Conservation (phyloP, 2,113 vertebrate genomes). For the Nerophis ophidion region DNA sequence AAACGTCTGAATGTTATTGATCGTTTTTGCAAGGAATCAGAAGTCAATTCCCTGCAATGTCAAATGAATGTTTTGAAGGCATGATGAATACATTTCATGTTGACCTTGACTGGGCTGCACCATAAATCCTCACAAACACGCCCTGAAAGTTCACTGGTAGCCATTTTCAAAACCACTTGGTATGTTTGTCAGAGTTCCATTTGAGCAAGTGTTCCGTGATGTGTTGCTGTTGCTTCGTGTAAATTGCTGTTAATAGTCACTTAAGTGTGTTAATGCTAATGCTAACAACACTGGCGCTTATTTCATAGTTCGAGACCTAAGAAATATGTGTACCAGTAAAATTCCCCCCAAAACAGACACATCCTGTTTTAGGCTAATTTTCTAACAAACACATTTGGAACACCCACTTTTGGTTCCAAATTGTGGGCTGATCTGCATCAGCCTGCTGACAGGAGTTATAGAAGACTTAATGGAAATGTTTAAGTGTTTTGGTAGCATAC, state of each 20-base stretch:
- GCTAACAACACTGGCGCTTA: too few relatives aligned
- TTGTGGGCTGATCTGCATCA: too few relatives aligned
- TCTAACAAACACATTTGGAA: too few relatives aligned
- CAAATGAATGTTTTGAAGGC: not conserved
- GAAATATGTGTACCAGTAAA: too few relatives aligned
- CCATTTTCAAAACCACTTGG: constrained; percentile 13
- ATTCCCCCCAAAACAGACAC: too few relatives aligned
- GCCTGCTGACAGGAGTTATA: too few relatives aligned
- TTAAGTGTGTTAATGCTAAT: constrained; percentile 26
- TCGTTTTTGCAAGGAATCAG: not conserved
- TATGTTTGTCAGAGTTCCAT: constrained; percentile 1
- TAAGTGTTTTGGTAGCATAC: too few relatives aligned
- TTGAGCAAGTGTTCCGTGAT: not conserved
- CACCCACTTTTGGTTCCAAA: too few relatives aligned
- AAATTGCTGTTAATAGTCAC: not conserved
- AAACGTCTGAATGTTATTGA: not conserved
- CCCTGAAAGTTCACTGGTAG: constrained; percentile 1
- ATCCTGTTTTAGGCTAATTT: too few relatives aligned
- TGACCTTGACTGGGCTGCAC: constrained; percentile 2
- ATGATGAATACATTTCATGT: not conserved
- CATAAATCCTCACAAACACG: not conserved
- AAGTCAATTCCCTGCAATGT: not conserved
- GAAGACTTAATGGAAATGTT: too few relatives aligned
- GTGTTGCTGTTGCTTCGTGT: constrained; percentile 3
- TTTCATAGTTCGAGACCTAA: too few relatives aligned